Base-by-base conservation (phyloP, 2,888 invertebrate species). In the Chouioia cunea region DNA sequence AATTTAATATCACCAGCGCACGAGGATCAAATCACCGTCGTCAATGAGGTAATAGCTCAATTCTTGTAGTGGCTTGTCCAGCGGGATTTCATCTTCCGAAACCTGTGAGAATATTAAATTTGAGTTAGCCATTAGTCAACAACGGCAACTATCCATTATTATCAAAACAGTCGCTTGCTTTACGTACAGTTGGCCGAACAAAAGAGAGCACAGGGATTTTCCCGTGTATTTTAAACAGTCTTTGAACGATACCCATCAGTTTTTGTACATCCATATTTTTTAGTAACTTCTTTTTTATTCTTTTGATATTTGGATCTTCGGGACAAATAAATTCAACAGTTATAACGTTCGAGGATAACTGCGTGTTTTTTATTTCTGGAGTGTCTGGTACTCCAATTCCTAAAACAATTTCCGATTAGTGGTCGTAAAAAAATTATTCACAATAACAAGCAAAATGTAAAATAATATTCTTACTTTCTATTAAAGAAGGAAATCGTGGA, bases 11-110 rank as follows among this genome's bases (percentile, higher is more conserved):
- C 84, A 86, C 89, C 90, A 92, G 79, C 90, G 89, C 10, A 93
- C 93, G 73, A 92, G 86, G 77, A 97, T 91, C 71, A 89, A 90
- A 86, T 97, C 96, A 71, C 93, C 94, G 79, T 93, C 92, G 86
- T 94, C 93, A 50, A 97, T 87, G 0, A 96, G 95, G 86, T 92
- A 97, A 84, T 91, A 95, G 59, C 91, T 90, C 52, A 97, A 86
- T 79, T 93, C 92, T 84, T 95, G 93, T 80, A 94, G 91, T 71
- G 91, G 92, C 82, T 96, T 95, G 76, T 96, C 93, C 76, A 97
- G 85, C 68, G 88, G 87, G 77, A 96, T 92, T 81, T 93, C 91
- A 12, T 93, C 89, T 18, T 91, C 90, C n/a, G 87, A 85, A 74
- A 88, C 84, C 89, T 89, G 80, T 59, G 86, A 83, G 53, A 46